Percentiles rank a stretch among this genome's conserved stretches.
phyloP scores from a whole-genome alignment of 2,888 invertebrate genomes.

The Petrolisthes cinctipes region DNA sequence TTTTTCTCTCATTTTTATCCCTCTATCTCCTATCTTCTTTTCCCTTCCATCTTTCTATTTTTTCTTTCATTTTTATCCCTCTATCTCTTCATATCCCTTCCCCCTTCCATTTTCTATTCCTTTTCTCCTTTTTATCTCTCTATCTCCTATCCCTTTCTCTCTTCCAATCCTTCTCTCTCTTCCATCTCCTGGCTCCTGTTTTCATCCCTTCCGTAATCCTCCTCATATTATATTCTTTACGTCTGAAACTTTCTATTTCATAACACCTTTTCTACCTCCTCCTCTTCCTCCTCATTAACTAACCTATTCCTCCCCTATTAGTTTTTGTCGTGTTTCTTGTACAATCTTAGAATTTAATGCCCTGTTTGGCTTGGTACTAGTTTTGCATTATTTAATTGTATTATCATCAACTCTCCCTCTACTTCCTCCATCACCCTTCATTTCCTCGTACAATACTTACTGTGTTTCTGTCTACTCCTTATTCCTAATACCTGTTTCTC shows the following conservation, averaged over 20 bases:
- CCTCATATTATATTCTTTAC: neutral
- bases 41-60: neutral
- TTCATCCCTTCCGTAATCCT: neutral
- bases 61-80: neutral
- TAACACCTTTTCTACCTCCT: neutral
- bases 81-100: neutral
- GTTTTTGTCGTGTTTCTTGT: neutral
- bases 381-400: no score
- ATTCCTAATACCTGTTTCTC: neutral
- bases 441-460: neutral
- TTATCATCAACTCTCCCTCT: neutral
- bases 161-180: neutral
- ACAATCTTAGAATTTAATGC: neutral
- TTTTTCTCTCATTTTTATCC: neutral
- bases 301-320: neutral
- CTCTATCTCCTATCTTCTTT: neutral
- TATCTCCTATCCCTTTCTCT: neutral
- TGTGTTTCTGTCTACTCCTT: no score
- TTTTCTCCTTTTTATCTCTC: neutral
- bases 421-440: neutral
- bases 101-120: neutral
- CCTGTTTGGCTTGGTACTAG: no score
- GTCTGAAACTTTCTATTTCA: neutral
- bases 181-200: neutral
- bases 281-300: neutral